Evolutionary conservation across 2,797 vertebrate species (phyloP).

Genomic region (Gastrophryne carolinensis): DNA sequence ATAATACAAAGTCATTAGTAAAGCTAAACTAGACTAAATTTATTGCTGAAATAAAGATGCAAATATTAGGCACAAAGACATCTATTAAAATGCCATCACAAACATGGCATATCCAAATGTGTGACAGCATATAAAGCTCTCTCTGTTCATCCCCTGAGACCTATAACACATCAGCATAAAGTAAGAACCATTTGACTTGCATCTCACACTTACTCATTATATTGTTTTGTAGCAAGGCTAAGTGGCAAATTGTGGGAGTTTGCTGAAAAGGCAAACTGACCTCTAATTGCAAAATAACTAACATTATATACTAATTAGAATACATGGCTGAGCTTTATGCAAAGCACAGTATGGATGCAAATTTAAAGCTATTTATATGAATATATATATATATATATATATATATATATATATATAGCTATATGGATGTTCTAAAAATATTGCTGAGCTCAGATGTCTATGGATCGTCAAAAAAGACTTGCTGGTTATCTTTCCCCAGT

Average conservation of each 20-base stretch:
- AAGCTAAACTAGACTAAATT: too few relatives aligned
- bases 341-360: too few relatives aligned
- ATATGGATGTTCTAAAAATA: too few relatives aligned
- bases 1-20: too few relatives aligned
- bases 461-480: too few relatives aligned
- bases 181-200: constrained; percentile 18
- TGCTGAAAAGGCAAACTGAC: constrained; percentile 36
- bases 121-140: constrained; percentile 4
- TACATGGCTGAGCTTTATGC: too few relatives aligned
- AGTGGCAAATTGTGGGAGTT: constrained; percentile 17
- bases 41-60: neutral
- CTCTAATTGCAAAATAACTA: constrained; percentile 17
- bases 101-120: neutral
- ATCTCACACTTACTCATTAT: constrained; percentile 36
- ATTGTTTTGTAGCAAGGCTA: constrained; percentile 21
- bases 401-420: too few relatives aligned
- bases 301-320: constrained; percentile 9
- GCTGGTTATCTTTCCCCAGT: too few relatives aligned
- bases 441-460: too few relatives aligned
- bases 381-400: too few relatives aligned
- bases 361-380: too few relatives aligned
- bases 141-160: constrained; percentile 10
- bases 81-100: neutral
- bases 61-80: neutral
- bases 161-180: constrained; percentile 22